Conservation (phyloP, 2,888 invertebrate species). For the Oligia fasciuncula region DNA sequence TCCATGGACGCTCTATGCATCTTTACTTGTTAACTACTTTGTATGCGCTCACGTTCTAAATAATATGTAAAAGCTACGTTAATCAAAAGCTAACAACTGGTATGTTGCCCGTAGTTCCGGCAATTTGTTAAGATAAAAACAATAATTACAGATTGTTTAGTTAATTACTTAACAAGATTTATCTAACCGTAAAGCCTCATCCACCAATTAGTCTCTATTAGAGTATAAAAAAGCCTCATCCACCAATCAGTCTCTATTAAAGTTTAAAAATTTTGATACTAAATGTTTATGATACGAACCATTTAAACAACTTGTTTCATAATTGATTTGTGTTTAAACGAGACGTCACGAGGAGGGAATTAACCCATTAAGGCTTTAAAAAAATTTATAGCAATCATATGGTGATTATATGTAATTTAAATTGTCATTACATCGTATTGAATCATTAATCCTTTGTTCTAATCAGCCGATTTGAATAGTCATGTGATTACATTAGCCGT, state of each 20-base stretch:
- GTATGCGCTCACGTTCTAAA: background rate
- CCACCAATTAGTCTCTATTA: background rate
- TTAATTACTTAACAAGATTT: conserved; percentile 16
- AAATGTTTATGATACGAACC: background rate
- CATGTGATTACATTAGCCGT: conserved; percentile 43
- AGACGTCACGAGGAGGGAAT: conserved; percentile 1
- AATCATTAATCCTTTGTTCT: conserved; percentile 56
- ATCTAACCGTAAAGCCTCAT: background rate
- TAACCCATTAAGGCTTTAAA: conserved; percentile 30
- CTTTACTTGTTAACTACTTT: conserved; percentile 13
- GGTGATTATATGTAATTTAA: conserved; percentile 52
- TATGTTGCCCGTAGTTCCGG: conserved; percentile 4
- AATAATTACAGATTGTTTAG: background rate
- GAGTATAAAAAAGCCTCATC: background rate
- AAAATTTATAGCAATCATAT: conserved; percentile 33
- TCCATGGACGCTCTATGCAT: conserved; percentile 3
- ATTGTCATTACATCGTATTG: conserved; percentile 42
- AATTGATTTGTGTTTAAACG: background rate
- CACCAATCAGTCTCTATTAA: background rate
- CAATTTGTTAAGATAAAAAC: background rate
- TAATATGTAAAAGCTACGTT: background rate
- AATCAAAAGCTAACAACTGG: background rate
- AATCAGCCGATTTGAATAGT: conserved; percentile 51
- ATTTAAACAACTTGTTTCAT: background rate
- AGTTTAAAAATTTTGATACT: background rate